Percentiles rank a stretch among this genome's conserved stretches.
These are phyloP conservation scores for Scortum barcoo DNA, from an alignment of 2,113 vertebrate species.

Conservation along the genomic window DNA sequence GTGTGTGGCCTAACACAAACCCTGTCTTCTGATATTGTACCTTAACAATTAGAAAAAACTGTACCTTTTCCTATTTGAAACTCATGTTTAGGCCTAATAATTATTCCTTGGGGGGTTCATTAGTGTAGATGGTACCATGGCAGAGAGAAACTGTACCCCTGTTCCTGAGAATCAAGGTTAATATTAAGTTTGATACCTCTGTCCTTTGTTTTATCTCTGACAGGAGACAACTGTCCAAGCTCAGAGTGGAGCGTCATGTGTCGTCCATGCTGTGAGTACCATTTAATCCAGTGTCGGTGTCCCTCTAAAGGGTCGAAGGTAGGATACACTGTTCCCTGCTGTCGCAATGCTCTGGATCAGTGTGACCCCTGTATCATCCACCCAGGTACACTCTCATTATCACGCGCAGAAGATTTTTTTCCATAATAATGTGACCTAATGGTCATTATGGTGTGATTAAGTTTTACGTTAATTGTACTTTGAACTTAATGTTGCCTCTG, in stretches of 20 bases:
- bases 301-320: constrained; percentile 88
- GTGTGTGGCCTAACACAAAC: too few species aligned
- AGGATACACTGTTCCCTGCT: constrained; percentile 95
- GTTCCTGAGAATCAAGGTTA: too few species aligned
- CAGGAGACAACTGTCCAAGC: constrained; percentile 89
- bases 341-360: constrained; percentile 90
- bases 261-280: constrained; percentile 92
- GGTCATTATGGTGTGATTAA: not conserved
- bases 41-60: too few species aligned
- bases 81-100: too few species aligned
- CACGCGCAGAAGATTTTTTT: not conserved
- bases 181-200: constrained; percentile 65
- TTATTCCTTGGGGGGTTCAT: too few species aligned
- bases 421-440: not conserved
- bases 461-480: too few species aligned
- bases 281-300: constrained; percentile 90
- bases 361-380: constrained; percentile 95
- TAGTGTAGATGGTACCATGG: too few species aligned
- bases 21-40: too few species aligned
- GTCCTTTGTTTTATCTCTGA: constrained; percentile 64
- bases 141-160: too few species aligned
- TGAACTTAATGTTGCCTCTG: not conserved
- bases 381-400: constrained; percentile 84
- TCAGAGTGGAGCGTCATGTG: constrained; percentile 94
- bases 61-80: too few species aligned